Conservation (phyloP, 2,113 vertebrate species). For the human (Homo sapiens) region DNA sequence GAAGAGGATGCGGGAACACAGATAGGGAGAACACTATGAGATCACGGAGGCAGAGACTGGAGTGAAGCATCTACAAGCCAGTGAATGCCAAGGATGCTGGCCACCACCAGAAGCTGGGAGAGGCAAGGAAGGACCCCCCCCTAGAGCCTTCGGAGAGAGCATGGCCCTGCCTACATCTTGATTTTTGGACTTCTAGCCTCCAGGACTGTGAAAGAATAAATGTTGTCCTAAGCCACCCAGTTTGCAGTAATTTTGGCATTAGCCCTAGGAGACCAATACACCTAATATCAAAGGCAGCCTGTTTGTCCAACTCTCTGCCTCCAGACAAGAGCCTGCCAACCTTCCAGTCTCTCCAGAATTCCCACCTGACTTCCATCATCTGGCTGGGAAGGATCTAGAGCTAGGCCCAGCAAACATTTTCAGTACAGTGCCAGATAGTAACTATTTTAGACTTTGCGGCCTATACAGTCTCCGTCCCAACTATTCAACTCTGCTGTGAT, state of each 20-base stretch:
- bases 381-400: not conserved
- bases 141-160: not conserved
- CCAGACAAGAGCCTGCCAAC: not conserved
- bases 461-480: not conserved
- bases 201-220: not conserved
- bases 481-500: not conserved
- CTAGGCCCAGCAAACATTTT: too few species aligned
- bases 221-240: not conserved
- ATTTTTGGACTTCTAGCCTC: not conserved
- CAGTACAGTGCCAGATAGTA: not conserved
- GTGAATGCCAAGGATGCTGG: not conserved
- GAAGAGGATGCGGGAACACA: not conserved
- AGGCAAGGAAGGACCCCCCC: not conserved
- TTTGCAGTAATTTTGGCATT: too few species aligned
- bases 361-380: not conserved
- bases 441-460: not conserved
- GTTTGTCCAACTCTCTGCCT: not conserved
- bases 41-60: not conserved
- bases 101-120: not conserved
- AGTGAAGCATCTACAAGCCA: not conserved
- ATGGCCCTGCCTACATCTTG: accelerated
- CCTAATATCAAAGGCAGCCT: not conserved
- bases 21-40: accelerated
- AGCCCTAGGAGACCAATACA: not conserved
- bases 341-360: not conserved